Percentiles rank a stretch among this genome's conserved stretches.
These are phyloP conservation scores for Lobophora halterata DNA, from an alignment of 2,888 invertebrate genomes.

Conservation along the genomic window DNA sequence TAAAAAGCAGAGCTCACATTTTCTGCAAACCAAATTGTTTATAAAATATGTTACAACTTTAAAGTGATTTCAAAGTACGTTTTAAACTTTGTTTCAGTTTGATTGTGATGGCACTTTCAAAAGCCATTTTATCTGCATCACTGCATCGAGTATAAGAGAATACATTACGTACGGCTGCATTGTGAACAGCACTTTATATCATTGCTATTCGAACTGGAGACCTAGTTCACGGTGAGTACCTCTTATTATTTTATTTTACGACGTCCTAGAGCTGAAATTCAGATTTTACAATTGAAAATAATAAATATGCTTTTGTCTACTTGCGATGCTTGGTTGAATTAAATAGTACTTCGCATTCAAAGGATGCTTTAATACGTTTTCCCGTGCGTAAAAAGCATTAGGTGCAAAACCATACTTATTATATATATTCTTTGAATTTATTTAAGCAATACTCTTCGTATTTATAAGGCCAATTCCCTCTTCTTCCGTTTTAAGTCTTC, in stretches of 20 bases:
- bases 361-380: no score
- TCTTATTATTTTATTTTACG: constrained; percentile 52
- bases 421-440: no score
- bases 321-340: no score
- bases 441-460: no score
- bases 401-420: no score
- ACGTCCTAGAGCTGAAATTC: constrained; percentile 38
- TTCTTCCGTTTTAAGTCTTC: no score
- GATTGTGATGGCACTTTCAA: constrained; percentile 5
- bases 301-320: no score
- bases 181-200: constrained; percentile 15
- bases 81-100: constrained; percentile 7
- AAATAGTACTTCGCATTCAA: no score
- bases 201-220: constrained; percentile 6
- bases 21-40: no score
- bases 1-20: no score
- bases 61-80: background rate
- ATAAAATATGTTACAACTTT: background rate
- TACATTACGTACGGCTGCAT: constrained; percentile 15
- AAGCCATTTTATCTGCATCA: constrained; percentile 5
- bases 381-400: no score
- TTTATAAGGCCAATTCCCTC: no score
- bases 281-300: constrained; percentile 23
- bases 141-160: constrained; percentile 11
- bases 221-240: constrained; percentile 27